A percentile compares a stretch with the other conserved stretches of the same genome.
phyloP scores from a whole-genome alignment of 2,113 vertebrate species.

The Passerina amoena region DNA sequence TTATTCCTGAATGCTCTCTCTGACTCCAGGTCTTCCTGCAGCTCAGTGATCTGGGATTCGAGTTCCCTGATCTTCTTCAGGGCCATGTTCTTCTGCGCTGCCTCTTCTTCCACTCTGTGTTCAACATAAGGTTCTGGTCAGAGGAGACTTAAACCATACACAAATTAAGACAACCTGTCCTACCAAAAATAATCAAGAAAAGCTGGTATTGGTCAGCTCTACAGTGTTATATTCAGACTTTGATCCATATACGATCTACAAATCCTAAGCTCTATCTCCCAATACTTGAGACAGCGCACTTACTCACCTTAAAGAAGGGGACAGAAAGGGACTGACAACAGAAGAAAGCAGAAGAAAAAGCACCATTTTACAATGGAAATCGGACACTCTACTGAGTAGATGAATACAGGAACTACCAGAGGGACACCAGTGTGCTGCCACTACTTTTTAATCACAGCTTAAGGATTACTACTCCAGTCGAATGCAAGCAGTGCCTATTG shows the following conservation, averaged over 20 bases:
- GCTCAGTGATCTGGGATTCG: constrained; percentile 92
- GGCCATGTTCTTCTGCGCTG: constrained; percentile 92
- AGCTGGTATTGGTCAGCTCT: background rate
- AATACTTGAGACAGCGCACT: background rate
- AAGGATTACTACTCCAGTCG: background rate
- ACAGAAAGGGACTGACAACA: constrained; percentile 22
- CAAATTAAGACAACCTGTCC: background rate
- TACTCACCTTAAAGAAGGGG: constrained; percentile 11
- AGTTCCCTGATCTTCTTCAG: constrained; percentile 96
- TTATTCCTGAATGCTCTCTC: constrained; percentile 87
- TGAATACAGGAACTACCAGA: background rate
- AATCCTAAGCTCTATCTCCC: background rate
- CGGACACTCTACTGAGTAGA: background rate
- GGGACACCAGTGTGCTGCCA: background rate
- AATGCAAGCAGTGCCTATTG: fast-evolving
- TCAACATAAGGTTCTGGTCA: constrained; percentile 5
- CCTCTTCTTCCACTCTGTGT: constrained; percentile 93
- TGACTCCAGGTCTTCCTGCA: constrained; percentile 95
- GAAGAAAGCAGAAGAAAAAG: constrained; percentile 47
- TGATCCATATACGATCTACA: background rate
- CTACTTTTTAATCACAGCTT: background rate
- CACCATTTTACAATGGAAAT: background rate
- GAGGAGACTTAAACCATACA: background rate
- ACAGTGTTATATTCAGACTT: background rate
- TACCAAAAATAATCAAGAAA: background rate